A percentile compares a stretch with the other conserved stretches of the same genome.
Evolutionary conservation across 2,797 vertebrate species (phyloP).

Genomic region (Galago senegalensis): DNA sequence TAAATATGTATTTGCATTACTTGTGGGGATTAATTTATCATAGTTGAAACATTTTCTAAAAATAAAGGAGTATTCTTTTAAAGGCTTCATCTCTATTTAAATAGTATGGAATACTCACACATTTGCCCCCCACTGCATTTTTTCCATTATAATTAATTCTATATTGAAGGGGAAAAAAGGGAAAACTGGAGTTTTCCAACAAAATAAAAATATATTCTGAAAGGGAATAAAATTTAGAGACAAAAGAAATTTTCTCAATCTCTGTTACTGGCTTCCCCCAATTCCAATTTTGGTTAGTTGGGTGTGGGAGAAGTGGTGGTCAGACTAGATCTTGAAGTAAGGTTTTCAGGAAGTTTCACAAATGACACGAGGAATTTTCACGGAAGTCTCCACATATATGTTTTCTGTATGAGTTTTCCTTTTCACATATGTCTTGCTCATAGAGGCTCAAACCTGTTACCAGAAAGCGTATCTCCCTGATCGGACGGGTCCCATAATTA

Average conservation of each 20-base stretch:
- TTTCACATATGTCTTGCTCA: not conserved
- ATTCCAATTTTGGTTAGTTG: not conserved
- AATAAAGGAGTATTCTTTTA: not conserved
- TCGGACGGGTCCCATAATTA: constrained; percentile 9
- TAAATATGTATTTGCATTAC: not conserved
- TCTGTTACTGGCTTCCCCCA: not conserved
- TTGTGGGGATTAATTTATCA: not conserved
- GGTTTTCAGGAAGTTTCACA: not conserved
- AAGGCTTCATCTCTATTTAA: not conserved
- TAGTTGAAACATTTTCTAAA: constrained; percentile 19
- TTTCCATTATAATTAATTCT: constrained; percentile 23
- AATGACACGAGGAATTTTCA: not conserved
- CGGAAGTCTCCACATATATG: not conserved
- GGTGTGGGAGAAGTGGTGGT: not conserved
- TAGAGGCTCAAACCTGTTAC: not conserved
- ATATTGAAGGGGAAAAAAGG: not conserved
- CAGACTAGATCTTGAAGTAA: not conserved
- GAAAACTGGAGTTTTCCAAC: not conserved
- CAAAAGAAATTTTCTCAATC: not conserved
- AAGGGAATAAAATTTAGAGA: not conserved
- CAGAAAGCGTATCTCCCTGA: not conserved
- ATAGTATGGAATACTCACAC: not conserved
- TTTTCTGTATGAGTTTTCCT: constrained; percentile 1
- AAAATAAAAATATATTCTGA: not conserved
- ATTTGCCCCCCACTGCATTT: not conserved